These are phyloP conservation scores for Nipponacmea schrenckii DNA, from an alignment of 2,888 invertebrate genomes.

Conservation along the genomic window DNA sequence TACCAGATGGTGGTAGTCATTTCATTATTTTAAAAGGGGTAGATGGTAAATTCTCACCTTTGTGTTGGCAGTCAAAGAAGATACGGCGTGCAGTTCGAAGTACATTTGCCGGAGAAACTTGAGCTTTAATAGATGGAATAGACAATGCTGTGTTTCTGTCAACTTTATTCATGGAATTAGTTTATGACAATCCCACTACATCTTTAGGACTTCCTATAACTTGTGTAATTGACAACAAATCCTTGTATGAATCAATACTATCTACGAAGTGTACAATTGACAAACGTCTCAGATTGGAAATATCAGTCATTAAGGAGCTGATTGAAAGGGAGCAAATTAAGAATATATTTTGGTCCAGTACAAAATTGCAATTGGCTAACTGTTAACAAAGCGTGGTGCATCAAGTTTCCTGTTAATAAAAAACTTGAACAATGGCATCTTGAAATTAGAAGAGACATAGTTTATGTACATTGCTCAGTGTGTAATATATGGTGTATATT, in stretches of 20 bases:
- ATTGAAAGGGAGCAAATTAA: neutral
- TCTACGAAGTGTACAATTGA: too few relatives aligned
- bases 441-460: too few relatives aligned
- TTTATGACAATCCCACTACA: too few relatives aligned
- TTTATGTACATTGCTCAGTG: too few relatives aligned
- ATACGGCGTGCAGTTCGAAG: constrained; percentile 7
- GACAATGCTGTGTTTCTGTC: constrained; percentile 9
- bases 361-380: neutral
- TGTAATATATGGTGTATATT: too few relatives aligned
- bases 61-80: constrained; percentile 4
- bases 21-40: neutral
- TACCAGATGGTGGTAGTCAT: constrained; percentile 6
- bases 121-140: constrained; percentile 12
- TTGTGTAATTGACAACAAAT: too few relatives aligned
- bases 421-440: too few relatives aligned
- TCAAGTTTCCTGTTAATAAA: neutral
- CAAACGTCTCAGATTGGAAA: neutral
- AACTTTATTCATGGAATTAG: neutral
- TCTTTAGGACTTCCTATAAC: too few relatives aligned
- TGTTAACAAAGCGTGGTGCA: neutral
- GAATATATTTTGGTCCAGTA: neutral
- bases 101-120: constrained; percentile 10
- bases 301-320: neutral
- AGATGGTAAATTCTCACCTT: constrained; percentile 6
- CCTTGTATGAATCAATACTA: too few relatives aligned